These are phyloP conservation scores for Vicugna pacos DNA, from an alignment of 2,113 vertebrate genomes.

Conservation along the genomic window DNA sequence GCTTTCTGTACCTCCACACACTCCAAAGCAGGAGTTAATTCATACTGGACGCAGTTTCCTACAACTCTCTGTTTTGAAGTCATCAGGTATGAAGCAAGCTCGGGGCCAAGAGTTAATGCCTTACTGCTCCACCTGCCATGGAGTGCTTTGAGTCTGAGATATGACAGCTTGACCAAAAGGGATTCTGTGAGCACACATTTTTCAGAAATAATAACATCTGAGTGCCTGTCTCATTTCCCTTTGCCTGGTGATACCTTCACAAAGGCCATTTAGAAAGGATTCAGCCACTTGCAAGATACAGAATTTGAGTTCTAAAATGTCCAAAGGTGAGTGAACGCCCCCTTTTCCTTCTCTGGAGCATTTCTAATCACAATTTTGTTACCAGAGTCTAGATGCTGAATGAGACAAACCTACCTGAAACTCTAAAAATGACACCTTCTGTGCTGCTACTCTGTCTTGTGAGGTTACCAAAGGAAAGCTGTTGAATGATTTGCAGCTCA, in stretches of 20 bases:
- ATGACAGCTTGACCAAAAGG: background rate
- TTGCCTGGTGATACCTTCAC: conserved; percentile 26
- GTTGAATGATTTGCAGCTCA: conserved; percentile 6
- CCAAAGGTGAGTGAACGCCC: conserved; percentile 46
- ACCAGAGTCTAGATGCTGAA: background rate
- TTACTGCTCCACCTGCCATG: background rate
- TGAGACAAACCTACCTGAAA: conserved; percentile 22
- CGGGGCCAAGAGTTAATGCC: background rate
- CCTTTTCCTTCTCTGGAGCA: conserved; percentile 36
- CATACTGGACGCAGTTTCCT: background rate
- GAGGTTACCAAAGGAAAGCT: background rate
- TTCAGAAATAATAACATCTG: conserved; percentile 48
- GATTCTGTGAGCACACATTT: conserved; percentile 33
- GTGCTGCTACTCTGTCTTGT: background rate
- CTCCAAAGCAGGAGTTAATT: background rate
- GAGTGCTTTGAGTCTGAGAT: background rate
- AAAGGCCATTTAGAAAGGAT: conserved; percentile 33
- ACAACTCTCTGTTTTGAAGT: background rate
- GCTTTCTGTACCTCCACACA: background rate
- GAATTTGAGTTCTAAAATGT: background rate
- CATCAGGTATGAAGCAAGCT: conserved; percentile 12
- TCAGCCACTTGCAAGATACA: conserved; percentile 15
- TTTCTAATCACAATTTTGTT: conserved; percentile 57
- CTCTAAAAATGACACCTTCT: conserved; percentile 57
- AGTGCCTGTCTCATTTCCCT: conserved; percentile 55